Conservation (phyloP, 53 echinoderm and acorn worm species). For the Paracentrotus lividus region DNA sequence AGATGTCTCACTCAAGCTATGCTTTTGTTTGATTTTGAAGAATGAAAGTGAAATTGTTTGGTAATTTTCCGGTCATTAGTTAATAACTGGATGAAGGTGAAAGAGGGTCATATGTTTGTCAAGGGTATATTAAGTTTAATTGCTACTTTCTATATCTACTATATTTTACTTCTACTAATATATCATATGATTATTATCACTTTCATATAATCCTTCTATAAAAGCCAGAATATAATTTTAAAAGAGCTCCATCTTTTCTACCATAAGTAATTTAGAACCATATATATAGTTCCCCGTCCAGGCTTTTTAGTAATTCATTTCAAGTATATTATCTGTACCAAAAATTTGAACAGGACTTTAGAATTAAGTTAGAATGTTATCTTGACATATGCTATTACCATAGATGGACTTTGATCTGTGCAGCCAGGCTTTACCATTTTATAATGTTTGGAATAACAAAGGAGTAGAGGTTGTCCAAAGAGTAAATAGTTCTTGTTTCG, state of each 20-base stretch:
- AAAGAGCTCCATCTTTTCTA: no score
- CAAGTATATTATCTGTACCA: not conserved
- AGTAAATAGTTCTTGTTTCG: not conserved
- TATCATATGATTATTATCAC: not conserved
- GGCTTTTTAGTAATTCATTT: not conserved
- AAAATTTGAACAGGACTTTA: not conserved
- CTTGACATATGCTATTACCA: not conserved
- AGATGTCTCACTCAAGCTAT: no score
- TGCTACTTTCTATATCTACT: not conserved
- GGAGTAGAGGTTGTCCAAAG: not conserved
- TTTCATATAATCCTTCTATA: not conserved
- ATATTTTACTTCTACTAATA: not conserved
- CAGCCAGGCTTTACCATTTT: not conserved
- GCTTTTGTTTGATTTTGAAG: not conserved
- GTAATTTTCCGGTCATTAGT: not conserved
- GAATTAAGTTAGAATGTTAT: not conserved
- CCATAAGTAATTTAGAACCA: no score
- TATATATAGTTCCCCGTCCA: not conserved
- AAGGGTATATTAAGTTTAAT: not conserved
- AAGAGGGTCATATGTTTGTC: not conserved
- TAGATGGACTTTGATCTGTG: not conserved
- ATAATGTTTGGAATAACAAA: not conserved
- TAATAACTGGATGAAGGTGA: not conserved
- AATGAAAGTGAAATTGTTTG: constrained; percentile 1
- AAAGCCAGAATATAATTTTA: not conserved